Conservation (phyloP, 2,113 vertebrate genomes). For the Sigmodon hispidus region DNA sequence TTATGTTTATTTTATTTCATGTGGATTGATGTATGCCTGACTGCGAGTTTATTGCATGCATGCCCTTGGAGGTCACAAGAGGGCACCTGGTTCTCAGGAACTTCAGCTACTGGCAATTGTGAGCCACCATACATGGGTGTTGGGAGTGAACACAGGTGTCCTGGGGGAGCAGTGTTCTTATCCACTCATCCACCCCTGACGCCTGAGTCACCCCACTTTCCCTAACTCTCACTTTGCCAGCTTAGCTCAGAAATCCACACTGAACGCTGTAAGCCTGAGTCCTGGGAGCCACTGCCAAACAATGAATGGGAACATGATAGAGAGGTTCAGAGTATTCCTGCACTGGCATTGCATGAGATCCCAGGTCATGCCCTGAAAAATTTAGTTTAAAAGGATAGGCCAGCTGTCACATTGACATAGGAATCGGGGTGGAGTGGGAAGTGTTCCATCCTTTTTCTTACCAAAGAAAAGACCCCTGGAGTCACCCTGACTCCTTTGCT, state of each 20-base stretch:
- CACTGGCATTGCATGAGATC: neutral
- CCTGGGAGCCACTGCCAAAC: neutral
- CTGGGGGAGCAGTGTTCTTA: neutral
- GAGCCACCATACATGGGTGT: neutral
- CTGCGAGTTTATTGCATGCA: neutral
- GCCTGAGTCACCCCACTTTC: neutral
- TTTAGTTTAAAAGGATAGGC: neutral
- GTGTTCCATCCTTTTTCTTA: neutral
- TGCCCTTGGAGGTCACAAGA: neutral
- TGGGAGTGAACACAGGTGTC: neutral
- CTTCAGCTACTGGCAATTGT: neutral
- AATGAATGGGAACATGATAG: accelerated
- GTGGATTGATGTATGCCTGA: neutral
- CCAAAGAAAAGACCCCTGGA: neutral
- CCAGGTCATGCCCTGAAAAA: neutral
- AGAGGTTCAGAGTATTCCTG: neutral
- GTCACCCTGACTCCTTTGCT: too few species aligned
- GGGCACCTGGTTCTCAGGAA: neutral
- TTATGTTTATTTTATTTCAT: neutral
- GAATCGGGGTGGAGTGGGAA: neutral
- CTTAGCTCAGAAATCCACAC: neutral
- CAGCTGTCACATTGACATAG: neutral
- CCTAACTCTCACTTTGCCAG: too few species aligned
- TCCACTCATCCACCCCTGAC: neutral
- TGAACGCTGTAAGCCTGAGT: neutral